Percentiles rank a stretch among this genome's conserved stretches.
phyloP scores from a whole-genome alignment of 2,888 invertebrate genomes.

The Carcina quercana region DNA sequence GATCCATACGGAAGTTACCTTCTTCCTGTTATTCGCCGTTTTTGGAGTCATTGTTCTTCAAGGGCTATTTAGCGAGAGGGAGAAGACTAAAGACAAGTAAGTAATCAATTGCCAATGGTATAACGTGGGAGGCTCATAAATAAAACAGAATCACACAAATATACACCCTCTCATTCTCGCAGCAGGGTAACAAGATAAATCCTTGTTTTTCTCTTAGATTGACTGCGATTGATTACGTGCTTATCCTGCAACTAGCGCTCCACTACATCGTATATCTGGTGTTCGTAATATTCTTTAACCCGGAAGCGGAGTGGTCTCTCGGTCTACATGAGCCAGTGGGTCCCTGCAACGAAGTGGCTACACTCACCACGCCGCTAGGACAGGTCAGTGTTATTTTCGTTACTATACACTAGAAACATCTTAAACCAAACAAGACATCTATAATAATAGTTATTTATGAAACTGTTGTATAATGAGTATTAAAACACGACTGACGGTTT shows the following conservation, averaged over 20 bases:
- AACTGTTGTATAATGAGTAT: too few species aligned
- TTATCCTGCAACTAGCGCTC: slow-evolving; percentile 65
- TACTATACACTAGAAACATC: slow-evolving; percentile 4
- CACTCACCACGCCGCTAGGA: slow-evolving; percentile 79
- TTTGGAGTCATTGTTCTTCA: slow-evolving; percentile 75
- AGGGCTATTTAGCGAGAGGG: slow-evolving; percentile 69
- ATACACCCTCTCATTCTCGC: too few species aligned
- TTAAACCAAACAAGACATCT: too few species aligned
- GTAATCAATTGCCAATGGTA: too few species aligned
- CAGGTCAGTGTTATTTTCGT: slow-evolving; percentile 76
- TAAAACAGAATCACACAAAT: too few species aligned
- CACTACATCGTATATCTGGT: slow-evolving; percentile 78
- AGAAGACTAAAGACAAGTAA: slow-evolving; percentile 39
- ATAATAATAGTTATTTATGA: too few species aligned
- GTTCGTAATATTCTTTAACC: slow-evolving; percentile 78
- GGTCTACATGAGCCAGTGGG: slow-evolving; percentile 86
- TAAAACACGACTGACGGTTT: too few species aligned
- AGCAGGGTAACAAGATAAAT: too few species aligned
- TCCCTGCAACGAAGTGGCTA: slow-evolving; percentile 76
- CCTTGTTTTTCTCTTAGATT: too few species aligned
- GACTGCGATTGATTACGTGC: slow-evolving; percentile 45
- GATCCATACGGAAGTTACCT: slow-evolving; percentile 83
- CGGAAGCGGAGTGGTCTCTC: slow-evolving; percentile 78
- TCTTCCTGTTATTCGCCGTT: slow-evolving; percentile 76
- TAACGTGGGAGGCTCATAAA: too few species aligned